Base-by-base conservation (phyloP, 2,113 vertebrate genomes). In the Potamarius usumacintae region DNA sequence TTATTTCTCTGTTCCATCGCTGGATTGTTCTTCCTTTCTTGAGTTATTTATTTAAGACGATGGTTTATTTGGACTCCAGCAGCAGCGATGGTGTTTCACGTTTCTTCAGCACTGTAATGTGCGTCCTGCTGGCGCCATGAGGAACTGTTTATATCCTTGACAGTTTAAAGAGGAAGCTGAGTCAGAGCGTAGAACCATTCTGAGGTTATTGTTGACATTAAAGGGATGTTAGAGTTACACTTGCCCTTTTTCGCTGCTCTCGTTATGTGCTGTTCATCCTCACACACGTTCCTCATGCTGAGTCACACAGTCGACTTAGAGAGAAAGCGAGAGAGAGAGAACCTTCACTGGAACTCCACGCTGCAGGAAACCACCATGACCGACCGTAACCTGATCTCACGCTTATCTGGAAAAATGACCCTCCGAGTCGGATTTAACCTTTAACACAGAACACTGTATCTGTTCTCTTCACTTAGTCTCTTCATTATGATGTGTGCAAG, bases 101-200 rank as follows among this genome's bases (percentile, higher is more conserved):
- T 57, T 55, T 86, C 53, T 69, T 80, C 52, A 81, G 62, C 62
- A 48, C 85, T 86, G 60, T 58, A 22, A 10, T 42, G 34, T 58
- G 62, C 30, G 78, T 50, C 53, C 69, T 53, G 22, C 67, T 87
- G 79, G 69, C 22, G 48, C 91, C 94, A 92, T 60, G 85, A 94
- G 90, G 90, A 88, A 93, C 91, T 91, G 90, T 94, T 93, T 93
- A 93, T 91, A 91, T 94, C 90, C 89, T 90, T 85, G 82, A 89
- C 88, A 92, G 89, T 79, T 71, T 89, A 91, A 88, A 91, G 83
- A 92, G 92, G 89, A 91, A 93, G 90, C 90, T 91, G 92, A 93
- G 84, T 93, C 92, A 91, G 57, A 77, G 58, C 4, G 17, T 50
- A 48, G 58, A n/a, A 62, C 27, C 34, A 7, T 82, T 71, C 50